Evolutionary conservation across 2,888 invertebrate genomes (phyloP).

Genomic region (Tiliacea aurago): DNA sequence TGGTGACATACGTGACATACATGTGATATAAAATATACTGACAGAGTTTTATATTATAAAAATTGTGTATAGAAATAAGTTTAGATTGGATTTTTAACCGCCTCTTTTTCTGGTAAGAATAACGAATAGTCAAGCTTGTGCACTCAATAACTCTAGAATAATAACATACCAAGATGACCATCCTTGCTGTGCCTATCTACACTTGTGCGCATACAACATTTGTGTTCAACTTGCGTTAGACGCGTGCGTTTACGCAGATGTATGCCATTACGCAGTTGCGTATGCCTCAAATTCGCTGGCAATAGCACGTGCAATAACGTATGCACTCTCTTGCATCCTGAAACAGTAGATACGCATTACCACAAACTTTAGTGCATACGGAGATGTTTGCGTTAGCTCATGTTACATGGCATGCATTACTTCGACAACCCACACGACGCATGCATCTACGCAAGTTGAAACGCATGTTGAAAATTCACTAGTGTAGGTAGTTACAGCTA

Average conservation of each 20-base stretch:
- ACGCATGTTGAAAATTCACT: neutral
- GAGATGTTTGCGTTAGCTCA: neutral
- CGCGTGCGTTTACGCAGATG: neutral
- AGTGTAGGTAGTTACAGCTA: neutral
- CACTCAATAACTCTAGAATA: neutral
- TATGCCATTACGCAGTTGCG: neutral
- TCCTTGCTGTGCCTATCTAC: neutral
- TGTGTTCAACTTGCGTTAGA: neutral
- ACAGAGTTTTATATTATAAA: neutral
- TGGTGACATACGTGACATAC: neutral
- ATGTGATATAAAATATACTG: neutral
- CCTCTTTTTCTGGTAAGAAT: neutral
- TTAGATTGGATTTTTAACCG: neutral
- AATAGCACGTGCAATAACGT: no score
- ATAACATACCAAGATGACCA: neutral
- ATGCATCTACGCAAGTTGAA: neutral
- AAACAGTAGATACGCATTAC: neutral
- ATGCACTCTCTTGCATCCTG: neutral
- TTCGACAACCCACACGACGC: neutral
- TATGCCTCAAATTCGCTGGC: neutral
- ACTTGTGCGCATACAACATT: neutral
- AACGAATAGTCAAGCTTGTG: no score
- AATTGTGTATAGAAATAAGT: neutral
- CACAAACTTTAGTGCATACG: neutral
- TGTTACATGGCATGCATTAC: neutral